These are phyloP conservation scores for Phrynocephalus versicolor DNA, from an alignment of 2,113 vertebrate genomes.

Conservation along the genomic window DNA sequence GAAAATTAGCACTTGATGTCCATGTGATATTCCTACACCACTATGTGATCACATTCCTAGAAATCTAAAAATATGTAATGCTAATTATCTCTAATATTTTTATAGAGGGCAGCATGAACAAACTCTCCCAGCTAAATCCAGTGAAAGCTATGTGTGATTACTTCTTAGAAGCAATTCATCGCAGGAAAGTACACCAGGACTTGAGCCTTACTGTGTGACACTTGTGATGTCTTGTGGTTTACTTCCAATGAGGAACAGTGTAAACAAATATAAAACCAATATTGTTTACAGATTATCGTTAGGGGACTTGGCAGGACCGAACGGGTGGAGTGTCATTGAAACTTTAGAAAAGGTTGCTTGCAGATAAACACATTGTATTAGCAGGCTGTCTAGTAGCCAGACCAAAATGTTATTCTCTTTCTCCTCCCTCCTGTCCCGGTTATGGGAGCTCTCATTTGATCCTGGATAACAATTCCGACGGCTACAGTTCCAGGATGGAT, in stretches of 20 bases:
- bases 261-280: neutral
- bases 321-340: no score
- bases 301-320: neutral
- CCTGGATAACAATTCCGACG: no score
- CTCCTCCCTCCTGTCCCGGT: neutral
- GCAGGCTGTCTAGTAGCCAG: neutral
- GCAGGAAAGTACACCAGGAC: neutral
- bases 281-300: neutral
- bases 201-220: neutral
- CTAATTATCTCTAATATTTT: neutral
- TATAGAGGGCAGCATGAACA: neutral
- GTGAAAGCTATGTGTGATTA: neutral
- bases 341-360: neutral
- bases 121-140: neutral
- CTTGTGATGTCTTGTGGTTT: neutral
- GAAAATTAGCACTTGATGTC: no score
- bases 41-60: no score
- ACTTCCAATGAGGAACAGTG: neutral
- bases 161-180: neutral
- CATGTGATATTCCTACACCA: no score
- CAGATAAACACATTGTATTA: neutral
- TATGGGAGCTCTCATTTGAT: neutral
- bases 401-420: neutral
- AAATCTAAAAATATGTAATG: no score
- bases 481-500: neutral